phyloP scores from a whole-genome alignment of 2,113 vertebrate genomes.

The Cepphus grylle region DNA sequence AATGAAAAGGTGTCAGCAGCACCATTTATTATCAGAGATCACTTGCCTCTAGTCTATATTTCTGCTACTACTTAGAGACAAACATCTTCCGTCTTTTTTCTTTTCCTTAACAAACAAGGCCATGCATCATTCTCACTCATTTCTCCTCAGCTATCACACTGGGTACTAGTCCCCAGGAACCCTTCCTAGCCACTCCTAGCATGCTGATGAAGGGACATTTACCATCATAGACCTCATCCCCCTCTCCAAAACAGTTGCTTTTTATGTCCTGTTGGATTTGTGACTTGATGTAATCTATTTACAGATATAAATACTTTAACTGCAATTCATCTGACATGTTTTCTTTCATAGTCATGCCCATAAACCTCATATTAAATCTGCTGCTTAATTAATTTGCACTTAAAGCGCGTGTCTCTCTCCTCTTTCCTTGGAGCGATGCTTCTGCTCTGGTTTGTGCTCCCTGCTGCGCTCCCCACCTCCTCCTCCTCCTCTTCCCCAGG shows the following conservation, averaged over 20 bases:
- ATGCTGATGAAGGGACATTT: not conserved
- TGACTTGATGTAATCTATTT: not conserved
- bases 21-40: not conserved
- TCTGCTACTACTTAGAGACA: not conserved
- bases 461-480: not conserved
- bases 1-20: not conserved
- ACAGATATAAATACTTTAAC: not conserved
- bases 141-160: not conserved
- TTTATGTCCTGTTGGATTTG: not conserved
- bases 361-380: not conserved
- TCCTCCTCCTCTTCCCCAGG: not conserved
- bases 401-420: accelerated
- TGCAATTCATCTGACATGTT: not conserved
- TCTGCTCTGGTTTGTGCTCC: not conserved
- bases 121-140: not conserved
- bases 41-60: not conserved
- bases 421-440: not conserved
- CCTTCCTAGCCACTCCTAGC: not conserved
- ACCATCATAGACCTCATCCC: not conserved
- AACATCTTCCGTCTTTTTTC: not conserved
- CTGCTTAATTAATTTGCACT: not conserved
- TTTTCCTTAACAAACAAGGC: not conserved
- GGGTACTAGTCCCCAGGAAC: not conserved
- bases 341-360: not conserved
- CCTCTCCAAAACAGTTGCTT: not conserved